These are phyloP conservation scores for Electrona antarctica DNA, from an alignment of 2,113 vertebrate genomes.

Conservation along the genomic window DNA sequence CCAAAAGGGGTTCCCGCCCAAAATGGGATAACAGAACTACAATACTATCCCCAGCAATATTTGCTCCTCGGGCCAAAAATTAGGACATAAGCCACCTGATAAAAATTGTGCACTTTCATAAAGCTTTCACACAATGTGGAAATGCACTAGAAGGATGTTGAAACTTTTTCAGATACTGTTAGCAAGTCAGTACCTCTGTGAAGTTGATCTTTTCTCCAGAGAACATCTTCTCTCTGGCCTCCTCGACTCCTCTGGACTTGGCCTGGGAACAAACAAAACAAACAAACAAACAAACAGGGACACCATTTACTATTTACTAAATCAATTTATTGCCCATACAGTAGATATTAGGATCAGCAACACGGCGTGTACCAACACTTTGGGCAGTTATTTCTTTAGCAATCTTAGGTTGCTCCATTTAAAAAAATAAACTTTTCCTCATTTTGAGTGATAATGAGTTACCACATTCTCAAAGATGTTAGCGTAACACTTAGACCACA, in stretches of 20 bases:
- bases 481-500: too few relatives aligned
- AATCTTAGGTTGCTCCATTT: neutral
- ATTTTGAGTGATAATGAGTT: neutral
- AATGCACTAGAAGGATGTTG: neutral
- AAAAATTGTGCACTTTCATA: neutral
- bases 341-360: neutral
- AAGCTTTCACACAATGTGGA: neutral
- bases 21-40: neutral
- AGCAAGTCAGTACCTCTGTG: conserved; percentile 85
- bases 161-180: neutral
- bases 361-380: neutral
- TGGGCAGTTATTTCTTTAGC: neutral
- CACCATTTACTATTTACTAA: too few relatives aligned
- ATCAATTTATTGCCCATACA: neutral
- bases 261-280: conserved; percentile 79
- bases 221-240: conserved; percentile 91
- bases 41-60: neutral
- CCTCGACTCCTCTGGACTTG: conserved; percentile 88
- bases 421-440: neutral
- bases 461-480: conserved; percentile 14
- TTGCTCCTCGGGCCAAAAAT: neutral
- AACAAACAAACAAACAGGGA: too few relatives aligned
- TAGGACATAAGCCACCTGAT: neutral
- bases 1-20: too few relatives aligned
- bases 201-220: conserved; percentile 95